These are phyloP conservation scores for Disparrhopalites patrizii DNA, from an alignment of 2,888 invertebrate species.

Conservation along the genomic window DNA sequence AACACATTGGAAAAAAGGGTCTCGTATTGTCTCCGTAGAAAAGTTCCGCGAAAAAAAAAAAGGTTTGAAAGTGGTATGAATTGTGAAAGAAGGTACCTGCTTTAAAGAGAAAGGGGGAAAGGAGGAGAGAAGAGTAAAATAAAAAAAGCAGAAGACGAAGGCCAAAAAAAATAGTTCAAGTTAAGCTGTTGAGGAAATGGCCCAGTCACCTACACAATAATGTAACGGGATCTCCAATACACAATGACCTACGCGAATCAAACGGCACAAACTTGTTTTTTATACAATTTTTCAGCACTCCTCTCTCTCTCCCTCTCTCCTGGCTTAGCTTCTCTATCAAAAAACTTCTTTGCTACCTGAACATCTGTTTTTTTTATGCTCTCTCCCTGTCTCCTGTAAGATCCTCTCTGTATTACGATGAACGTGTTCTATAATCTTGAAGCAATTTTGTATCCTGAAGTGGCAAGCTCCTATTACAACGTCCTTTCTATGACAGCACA, in stretches of 20 bases:
- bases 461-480: not conserved
- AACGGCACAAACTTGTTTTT: conserved; percentile 30
- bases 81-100: too few relatives aligned
- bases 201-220: conserved; percentile 30
- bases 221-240: conserved; percentile 25
- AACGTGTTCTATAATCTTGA: not conserved
- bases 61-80: too few relatives aligned
- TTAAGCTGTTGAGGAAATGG: conserved; percentile 24
- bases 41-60: too few relatives aligned
- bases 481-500: too few relatives aligned
- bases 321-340: too few relatives aligned
- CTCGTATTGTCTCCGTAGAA: too few relatives aligned
- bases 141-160: too few relatives aligned
- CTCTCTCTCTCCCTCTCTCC: not conserved
- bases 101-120: too few relatives aligned
- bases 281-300: not conserved
- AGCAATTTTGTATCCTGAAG: not conserved
- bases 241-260: conserved; percentile 32
- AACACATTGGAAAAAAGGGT: too few relatives aligned
- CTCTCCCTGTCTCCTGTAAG: not conserved
- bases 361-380: not conserved
- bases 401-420: not conserved
- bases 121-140: not conserved
- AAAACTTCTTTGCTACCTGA: too few relatives aligned
- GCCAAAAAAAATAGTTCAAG: conserved; percentile 24